Base-by-base conservation (phyloP, 2,797 vertebrate genomes). In the Microctenopoma stevenorrisi region DNA sequence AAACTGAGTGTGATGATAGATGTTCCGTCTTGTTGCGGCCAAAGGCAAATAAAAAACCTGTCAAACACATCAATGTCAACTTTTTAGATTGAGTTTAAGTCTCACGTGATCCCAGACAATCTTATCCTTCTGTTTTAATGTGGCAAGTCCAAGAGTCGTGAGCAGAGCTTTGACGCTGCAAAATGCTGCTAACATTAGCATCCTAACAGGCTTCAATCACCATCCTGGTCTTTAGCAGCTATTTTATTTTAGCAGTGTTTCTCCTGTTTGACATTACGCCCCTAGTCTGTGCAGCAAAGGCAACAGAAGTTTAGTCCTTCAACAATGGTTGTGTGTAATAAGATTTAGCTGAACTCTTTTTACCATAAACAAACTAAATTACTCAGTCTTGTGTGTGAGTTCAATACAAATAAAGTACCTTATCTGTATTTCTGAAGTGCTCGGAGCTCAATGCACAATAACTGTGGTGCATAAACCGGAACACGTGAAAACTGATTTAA, bases 51-150 rank as follows among this genome's bases (percentile, higher is more conserved):
- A 22, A 8, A 43, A 25, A 74, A 73, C 28, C 58, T 64, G 63
- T 73, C 57, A 82, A 81, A 77, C 68, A 51, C 53, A 64, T 35
- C 4, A 43, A 6, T 22, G 40, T 7, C 35, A 38, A 60, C n/a
- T 50, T 4, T 47, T 43, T 25, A 68, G 42, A 76, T 55, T 59
- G 56, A 71, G 49, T 65, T 72, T 55, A 53, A 70, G 46, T 74
- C 49, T 72, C 46, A 13, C 59, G 62, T 26, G 72, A 82, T 79
- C 5, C 52, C 1, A 55, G 22, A 62, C 4, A 35, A 38, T 13
- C 33, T 35, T 35, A 15, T 42, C 5, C 2, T 42, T 5, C 37
- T 5, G 5, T 28, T 63, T 62, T 49, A 8, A 28, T 57, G 43
- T 28, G 35, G 22, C 7, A 50, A 43, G 35, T 35, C n/a, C 35